These are phyloP conservation scores for Diprion similis DNA, from an alignment of 1,140 invertebrate species.

Conservation along the genomic window DNA sequence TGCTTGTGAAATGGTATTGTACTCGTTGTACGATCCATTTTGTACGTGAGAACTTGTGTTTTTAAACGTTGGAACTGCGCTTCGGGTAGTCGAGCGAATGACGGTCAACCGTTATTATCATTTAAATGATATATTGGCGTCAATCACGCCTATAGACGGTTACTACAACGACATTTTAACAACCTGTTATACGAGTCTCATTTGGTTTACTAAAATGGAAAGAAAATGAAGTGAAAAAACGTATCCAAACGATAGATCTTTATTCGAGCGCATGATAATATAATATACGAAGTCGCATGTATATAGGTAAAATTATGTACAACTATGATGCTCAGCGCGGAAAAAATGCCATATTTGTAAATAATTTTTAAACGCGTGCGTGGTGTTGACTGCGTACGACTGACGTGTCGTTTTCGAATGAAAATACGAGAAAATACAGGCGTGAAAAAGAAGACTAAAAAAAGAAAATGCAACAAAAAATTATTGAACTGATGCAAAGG, in stretches of 20 bases:
- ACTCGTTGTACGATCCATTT: not conserved
- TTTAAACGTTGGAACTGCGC: not conserved
- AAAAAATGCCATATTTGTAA: not conserved
- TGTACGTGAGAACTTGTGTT: no score
- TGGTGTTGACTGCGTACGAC: not conserved
- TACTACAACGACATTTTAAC: no score
- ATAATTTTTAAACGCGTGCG: constrained; percentile 3
- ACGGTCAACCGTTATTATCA: not conserved
- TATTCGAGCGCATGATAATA: not conserved
- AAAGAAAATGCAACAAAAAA: not conserved
- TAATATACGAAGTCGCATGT: not conserved
- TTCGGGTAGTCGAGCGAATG: not conserved
- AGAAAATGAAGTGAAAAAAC: not conserved
- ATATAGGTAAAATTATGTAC: not conserved
- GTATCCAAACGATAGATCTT: not conserved
- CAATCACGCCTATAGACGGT: not conserved
- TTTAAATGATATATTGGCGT: not conserved
- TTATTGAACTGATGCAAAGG: not conserved
- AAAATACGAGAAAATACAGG: no score
- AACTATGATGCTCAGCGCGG: not conserved
- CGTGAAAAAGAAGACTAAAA: not conserved
- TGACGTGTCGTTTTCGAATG: not conserved
- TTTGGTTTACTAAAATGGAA: not conserved
- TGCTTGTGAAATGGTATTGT: not conserved
- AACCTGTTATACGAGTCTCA: not conserved